These are phyloP conservation scores for Drosophila pectinifera DNA, from an alignment of 1,140 invertebrate species.

Conservation along the genomic window DNA sequence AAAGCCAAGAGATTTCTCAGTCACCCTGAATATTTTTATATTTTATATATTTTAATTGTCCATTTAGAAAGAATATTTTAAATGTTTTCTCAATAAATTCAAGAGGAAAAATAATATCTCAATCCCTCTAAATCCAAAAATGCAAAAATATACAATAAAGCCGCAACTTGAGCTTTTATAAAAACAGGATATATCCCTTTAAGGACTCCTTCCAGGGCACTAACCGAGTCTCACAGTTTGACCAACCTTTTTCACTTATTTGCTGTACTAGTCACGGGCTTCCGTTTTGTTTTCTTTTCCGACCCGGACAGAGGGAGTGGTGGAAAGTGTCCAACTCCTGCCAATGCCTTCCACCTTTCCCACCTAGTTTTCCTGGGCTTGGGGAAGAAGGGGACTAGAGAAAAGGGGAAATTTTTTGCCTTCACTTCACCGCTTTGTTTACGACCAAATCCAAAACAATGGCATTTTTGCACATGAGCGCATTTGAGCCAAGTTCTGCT, in stretches of 20 bases:
- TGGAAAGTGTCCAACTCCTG: constrained; percentile 17
- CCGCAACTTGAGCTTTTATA: too few species aligned
- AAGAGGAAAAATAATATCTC: too few species aligned
- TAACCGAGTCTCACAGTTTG: constrained; percentile 16
- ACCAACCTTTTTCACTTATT: constrained; percentile 38
- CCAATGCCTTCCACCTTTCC: constrained; percentile 52
- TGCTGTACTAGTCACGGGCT: constrained; percentile 27
- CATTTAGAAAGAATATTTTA: too few species aligned
- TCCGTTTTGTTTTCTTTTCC: constrained; percentile 22
- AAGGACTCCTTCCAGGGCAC: constrained; percentile 1
- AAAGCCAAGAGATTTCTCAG: too few species aligned
- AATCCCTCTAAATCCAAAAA: too few species aligned
- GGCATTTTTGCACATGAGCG: constrained; percentile 77
- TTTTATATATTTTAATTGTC: not conserved
- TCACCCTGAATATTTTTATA: too few species aligned
- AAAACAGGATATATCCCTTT: too few species aligned
- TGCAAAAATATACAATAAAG: too few species aligned
- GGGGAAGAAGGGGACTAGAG: not conserved
- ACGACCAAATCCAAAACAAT: constrained; percentile 76
- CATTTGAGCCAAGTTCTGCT: constrained; percentile 60
- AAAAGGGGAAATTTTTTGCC: constrained; percentile 32
- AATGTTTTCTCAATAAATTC: too few species aligned
- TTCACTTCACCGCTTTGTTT: constrained; percentile 67
- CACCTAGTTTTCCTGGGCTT: constrained; percentile 51
- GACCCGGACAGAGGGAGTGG: constrained; percentile 4